phyloP scores from a whole-genome alignment of 2,888 invertebrate genomes.

The Phortica magna region DNA sequence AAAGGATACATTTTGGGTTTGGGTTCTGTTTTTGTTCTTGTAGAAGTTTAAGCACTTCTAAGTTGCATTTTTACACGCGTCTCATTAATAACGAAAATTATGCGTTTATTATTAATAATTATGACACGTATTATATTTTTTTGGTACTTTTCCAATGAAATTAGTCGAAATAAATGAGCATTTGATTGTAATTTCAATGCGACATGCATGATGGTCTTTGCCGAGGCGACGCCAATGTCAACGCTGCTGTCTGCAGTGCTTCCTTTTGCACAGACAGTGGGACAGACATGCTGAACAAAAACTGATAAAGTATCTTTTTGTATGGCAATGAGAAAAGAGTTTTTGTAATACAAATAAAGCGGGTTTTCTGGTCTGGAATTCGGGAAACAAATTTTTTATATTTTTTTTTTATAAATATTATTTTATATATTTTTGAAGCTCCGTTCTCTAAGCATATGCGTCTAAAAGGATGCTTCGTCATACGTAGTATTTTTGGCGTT shows the following conservation, averaged over 20 bases:
- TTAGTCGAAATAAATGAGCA: constrained; percentile 32
- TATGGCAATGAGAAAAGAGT: no score
- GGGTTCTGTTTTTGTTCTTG: background rate
- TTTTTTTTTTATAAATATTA: no score
- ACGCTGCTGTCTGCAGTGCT: background rate
- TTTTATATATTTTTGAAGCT: no score
- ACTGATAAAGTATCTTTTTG: no score
- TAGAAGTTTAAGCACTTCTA: background rate
- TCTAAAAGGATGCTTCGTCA: no score
- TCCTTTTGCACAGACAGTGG: background rate
- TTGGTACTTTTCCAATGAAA: background rate
- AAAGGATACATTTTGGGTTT: background rate
- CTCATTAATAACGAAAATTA: constrained; percentile 69
- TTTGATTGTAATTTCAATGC: constrained; percentile 61
- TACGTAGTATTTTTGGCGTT: no score
- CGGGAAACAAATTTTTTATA: no score
- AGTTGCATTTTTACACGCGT: constrained; percentile 62
- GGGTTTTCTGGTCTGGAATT: no score
- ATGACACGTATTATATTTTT: constrained; percentile 59
- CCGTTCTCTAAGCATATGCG: no score
- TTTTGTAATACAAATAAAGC: no score
- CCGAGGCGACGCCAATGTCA: background rate
- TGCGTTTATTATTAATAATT: constrained; percentile 70
- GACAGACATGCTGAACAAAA: no score
- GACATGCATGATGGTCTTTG: constrained; percentile 37